phyloP scores from a whole-genome alignment of 2,888 invertebrate genomes.

The Petrolisthes cinctipes region DNA sequence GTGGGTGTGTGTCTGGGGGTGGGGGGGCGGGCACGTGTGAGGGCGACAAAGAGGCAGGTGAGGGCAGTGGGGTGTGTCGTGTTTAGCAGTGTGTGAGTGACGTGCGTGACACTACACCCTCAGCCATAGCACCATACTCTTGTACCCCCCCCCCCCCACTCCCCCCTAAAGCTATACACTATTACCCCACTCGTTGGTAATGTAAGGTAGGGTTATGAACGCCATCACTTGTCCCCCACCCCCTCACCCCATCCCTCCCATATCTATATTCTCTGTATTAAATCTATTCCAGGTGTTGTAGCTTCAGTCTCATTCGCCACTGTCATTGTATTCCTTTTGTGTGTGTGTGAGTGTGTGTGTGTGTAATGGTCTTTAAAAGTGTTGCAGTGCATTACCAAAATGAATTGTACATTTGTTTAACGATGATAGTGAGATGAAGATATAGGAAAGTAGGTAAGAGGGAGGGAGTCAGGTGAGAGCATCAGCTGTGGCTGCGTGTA shows the following conservation, averaged over 20 bases:
- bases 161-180: constrained; percentile 1
- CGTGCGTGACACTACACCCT: constrained; percentile 7
- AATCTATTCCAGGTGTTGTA: too few species aligned
- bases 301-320: too few species aligned
- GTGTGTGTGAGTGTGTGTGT: too few species aligned
- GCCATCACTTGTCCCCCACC: background rate
- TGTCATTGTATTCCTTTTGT: too few species aligned
- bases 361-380: too few species aligned
- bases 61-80: constrained; percentile 4
- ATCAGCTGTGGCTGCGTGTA: constrained; percentile 12
- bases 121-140: background rate
- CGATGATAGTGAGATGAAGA: too few species aligned
- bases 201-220: background rate
- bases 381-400: too few species aligned
- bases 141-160: background rate
- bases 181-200: background rate
- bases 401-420: too few species aligned
- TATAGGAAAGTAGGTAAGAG: background rate
- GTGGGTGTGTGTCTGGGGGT: background rate
- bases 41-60: constrained; percentile 14
- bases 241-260: background rate
- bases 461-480: background rate
- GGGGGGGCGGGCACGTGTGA: background rate
- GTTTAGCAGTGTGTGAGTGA: constrained; percentile 14
- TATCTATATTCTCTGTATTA: background rate